Evolutionary conservation across 1,140 invertebrate species (phyloP).

Genomic region (Andrena cerasifolii): DNA sequence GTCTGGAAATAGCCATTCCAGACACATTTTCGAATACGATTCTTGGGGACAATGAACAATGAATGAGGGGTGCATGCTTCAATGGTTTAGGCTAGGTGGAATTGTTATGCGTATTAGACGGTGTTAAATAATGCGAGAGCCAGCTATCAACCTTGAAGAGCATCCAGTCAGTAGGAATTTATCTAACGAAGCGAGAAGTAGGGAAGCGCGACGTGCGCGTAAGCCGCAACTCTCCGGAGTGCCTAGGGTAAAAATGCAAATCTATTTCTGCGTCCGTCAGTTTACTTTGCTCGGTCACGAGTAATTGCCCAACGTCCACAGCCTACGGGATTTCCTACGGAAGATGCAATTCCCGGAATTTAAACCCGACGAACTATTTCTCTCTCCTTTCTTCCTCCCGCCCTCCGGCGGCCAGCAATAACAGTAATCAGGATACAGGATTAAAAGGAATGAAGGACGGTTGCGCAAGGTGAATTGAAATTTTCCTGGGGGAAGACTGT

Average conservation of each 20-base stretch:
- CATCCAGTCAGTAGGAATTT: constrained; percentile 41
- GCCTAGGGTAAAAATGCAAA: constrained; percentile 47
- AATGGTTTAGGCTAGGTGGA: too few species aligned
- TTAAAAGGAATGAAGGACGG: constrained; percentile 29
- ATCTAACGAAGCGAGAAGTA: constrained; percentile 39
- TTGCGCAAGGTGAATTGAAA: constrained; percentile 31
- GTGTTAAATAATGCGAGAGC: constrained; percentile 25
- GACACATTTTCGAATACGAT: too few species aligned
- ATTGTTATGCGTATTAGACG: not conserved
- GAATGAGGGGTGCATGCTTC: too few species aligned
- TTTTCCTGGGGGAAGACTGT: constrained; percentile 3
- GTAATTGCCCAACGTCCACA: constrained; percentile 57
- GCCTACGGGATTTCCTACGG: constrained; percentile 45
- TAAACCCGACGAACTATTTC: constrained; percentile 49
- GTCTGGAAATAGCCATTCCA: too few species aligned
- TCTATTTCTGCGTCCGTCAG: constrained; percentile 51
- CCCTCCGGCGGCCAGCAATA: constrained; percentile 23
- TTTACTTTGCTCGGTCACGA: constrained; percentile 54
- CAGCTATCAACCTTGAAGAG: constrained; percentile 11
- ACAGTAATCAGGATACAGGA: constrained; percentile 52
- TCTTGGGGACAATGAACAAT: too few species aligned
- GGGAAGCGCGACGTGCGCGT: constrained; percentile 33
- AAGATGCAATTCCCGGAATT: constrained; percentile 49
- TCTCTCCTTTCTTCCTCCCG: constrained; percentile 1
- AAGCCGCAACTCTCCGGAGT: constrained; percentile 21